These are phyloP conservation scores for Hydractinia echinata DNA, from an alignment of 30 jellyfish, hydroid and myxozoan species.

Conservation along the genomic window DNA sequence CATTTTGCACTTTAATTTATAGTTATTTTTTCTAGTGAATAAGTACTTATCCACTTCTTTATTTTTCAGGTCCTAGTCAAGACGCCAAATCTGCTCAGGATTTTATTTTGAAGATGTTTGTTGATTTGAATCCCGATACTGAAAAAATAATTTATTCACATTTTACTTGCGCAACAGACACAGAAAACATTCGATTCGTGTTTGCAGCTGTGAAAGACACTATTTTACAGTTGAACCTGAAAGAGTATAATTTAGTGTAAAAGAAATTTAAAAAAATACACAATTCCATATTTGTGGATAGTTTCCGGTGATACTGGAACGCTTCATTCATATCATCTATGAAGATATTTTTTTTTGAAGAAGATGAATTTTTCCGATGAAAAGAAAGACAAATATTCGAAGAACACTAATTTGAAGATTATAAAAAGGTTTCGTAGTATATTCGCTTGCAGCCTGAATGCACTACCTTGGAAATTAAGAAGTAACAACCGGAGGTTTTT, in stretches of 20 bases:
- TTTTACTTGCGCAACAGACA: constrained; percentile 99
- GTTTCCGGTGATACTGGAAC: no score
- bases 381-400: no score
- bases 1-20: not conserved
- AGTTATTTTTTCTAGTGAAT: not conserved
- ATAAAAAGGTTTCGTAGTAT: no score
- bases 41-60: not conserved
- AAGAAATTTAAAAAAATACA: not conserved
- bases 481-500: no score
- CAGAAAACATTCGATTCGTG: constrained; percentile 95
- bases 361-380: no score
- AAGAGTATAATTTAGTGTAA: constrained; percentile 94
- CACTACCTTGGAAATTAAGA: no score
- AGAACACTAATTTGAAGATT: no score
- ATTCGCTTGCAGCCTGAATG: no score
- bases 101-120: constrained; percentile 86
- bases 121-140: constrained; percentile 89
- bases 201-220: constrained; percentile 99
- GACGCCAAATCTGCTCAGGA: constrained; percentile 93
- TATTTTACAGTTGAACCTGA: constrained; percentile 81
- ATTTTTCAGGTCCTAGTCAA: constrained; percentile 64
- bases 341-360: no score
- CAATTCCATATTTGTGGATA: no score
- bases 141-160: constrained; percentile 94
- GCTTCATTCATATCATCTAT: no score